Evolutionary conservation across 2,113 vertebrate species (phyloP).

Genomic region (Castor canadensis): DNA sequence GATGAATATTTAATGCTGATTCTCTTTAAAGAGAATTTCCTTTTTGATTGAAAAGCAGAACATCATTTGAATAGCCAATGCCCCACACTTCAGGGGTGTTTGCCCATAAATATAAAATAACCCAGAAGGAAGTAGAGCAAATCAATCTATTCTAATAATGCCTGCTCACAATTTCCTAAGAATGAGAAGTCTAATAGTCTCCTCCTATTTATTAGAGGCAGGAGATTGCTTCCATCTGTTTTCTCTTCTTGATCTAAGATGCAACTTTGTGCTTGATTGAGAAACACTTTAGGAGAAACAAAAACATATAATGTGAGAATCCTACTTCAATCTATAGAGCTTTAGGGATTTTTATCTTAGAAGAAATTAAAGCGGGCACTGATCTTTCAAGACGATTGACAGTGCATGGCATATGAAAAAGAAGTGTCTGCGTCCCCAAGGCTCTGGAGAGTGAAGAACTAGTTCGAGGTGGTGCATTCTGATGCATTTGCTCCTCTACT

Average conservation of each 20-base stretch:
- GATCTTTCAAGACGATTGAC: slow-evolving; percentile 57
- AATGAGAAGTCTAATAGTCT: slow-evolving; percentile 12
- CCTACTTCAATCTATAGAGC: slow-evolving; percentile 62
- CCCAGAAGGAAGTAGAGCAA: slow-evolving; percentile 47
- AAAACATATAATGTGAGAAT: slow-evolving; percentile 64
- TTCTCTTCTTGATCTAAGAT: slow-evolving; percentile 52
- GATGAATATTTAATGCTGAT: slow-evolving; percentile 72
- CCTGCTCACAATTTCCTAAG: slow-evolving; percentile 50
- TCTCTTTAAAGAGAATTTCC: slow-evolving; percentile 69
- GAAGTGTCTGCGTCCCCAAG: slow-evolving; percentile 58
- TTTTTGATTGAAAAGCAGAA: slow-evolving; percentile 69
- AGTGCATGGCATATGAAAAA: slow-evolving; percentile 62
- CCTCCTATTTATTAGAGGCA: slow-evolving; percentile 20
- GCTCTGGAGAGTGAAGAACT: slow-evolving; percentile 26
- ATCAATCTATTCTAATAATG: slow-evolving; percentile 35
- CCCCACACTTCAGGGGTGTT: slow-evolving; percentile 35
- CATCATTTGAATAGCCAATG: slow-evolving; percentile 41
- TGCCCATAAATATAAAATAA: slow-evolving; percentile 69
- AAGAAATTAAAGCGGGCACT: slow-evolving; percentile 69
- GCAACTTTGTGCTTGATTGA: not conserved
- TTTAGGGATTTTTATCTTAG: slow-evolving; percentile 23
- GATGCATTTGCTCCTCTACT: not conserved
- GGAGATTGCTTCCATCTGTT: slow-evolving; percentile 45
- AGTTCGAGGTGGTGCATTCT: not conserved
- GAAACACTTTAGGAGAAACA: slow-evolving; percentile 43